Base-by-base conservation (phyloP, 2,797 vertebrate species). In the Molossus molossus region DNA sequence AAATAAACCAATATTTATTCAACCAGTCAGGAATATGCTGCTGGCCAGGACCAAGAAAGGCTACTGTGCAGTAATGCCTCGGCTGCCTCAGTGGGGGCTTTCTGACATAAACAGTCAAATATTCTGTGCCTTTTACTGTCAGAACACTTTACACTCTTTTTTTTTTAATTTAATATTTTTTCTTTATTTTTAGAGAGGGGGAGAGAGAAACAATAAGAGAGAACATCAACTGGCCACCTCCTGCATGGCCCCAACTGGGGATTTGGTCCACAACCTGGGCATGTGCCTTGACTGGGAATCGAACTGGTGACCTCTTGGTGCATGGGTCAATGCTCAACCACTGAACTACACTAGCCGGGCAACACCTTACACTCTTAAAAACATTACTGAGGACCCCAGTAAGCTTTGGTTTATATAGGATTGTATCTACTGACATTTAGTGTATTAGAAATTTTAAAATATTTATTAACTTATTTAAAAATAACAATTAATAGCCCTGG, bases 391-490 rank as follows among this genome's bases (percentile, higher is more conserved):
- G 48, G 69, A 72, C 29, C 37, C 48, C 57, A 83, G 13, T 55
- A 77, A 75, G 10, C 70, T 76, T 79, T 81, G 29, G 4, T 29
- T 89, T 69, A 80, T 33, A 45, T 72, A 73, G 25, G 55, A 14
- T 70, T 90, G 18, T 76, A 58, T 64, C n/a, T 75, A 64, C 11
- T 69, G 27, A 80, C 60, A 60, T 73, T 60, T 96, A 89, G 53
- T 55, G 72, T 45, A 53, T 29, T 29, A 77, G 37, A 92, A 55
- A 79, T 37, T 57, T 84, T 17, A 8, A 82, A 93, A 69, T 40
- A 75, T 17, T 11, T 37, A 86, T 69, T 86, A 70, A 27, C 27
- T 29, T 7, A 33, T 50, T 92, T 50, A 85, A 96, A 83, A 92
- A 67, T 67, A 75, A 79, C 29, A 82, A 33, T 33, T 33, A 33